These are phyloP conservation scores for Erynnis tages DNA, from an alignment of 2,888 invertebrate species.

Conservation along the genomic window DNA sequence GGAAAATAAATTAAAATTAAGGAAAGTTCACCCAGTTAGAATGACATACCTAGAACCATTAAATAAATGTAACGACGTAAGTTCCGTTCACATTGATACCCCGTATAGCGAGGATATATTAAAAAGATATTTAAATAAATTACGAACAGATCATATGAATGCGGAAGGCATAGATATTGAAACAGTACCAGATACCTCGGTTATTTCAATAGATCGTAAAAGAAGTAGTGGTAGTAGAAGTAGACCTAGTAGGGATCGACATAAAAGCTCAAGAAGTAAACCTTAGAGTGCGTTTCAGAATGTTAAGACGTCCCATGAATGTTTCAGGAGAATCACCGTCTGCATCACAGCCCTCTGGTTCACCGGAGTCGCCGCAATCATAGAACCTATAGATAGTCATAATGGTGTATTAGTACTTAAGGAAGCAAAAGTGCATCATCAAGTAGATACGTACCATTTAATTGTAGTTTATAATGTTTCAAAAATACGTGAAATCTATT, in stretches of 20 bases:
- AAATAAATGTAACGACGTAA: not conserved
- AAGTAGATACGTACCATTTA: slow-evolving; percentile 19
- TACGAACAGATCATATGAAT: slow-evolving; percentile 9
- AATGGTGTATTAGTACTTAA: slow-evolving; percentile 13
- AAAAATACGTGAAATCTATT: slow-evolving; percentile 13
- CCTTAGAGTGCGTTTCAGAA: slow-evolving; percentile 28
- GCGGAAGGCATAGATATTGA: slow-evolving; percentile 1
- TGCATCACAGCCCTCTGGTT: slow-evolving; percentile 11
- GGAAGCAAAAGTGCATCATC: slow-evolving; percentile 13
- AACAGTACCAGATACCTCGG: not conserved
- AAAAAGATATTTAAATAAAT: slow-evolving; percentile 4
- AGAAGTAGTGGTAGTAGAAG: slow-evolving; percentile 35
- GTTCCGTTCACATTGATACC: not conserved
- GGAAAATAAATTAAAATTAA: slow-evolving; percentile 22
- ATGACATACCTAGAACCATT: not conserved
- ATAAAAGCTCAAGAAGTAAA: slow-evolving; percentile 29
- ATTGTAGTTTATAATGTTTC: slow-evolving; percentile 19
- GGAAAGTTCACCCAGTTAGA: slow-evolving; percentile 17
- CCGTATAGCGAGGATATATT: not conserved
- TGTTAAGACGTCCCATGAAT: slow-evolving; percentile 28
- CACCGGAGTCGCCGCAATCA: slow-evolving; percentile 12
- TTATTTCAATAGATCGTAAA: slow-evolving; percentile 28
- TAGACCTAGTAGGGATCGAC: slow-evolving; percentile 30
- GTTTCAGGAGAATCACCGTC: slow-evolving; percentile 26
- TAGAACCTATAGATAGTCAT: slow-evolving; percentile 10